These are phyloP conservation scores for Paguma larvata DNA, from an alignment of 2,797 vertebrate species.

Conservation along the genomic window DNA sequence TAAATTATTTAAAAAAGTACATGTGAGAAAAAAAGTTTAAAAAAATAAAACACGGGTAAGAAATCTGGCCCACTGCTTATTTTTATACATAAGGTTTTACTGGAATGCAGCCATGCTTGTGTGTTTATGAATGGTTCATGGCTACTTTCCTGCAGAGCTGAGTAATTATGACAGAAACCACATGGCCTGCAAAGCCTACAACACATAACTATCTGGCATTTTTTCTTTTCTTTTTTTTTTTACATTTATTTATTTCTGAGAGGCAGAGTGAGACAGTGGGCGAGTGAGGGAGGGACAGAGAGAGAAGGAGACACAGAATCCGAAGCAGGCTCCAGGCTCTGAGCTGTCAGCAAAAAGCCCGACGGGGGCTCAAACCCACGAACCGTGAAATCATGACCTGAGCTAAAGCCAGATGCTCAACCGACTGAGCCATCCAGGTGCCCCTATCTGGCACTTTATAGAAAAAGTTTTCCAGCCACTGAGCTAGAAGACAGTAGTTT, in stretches of 20 bases:
- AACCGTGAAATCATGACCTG: too few species aligned
- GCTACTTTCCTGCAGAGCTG: background rate
- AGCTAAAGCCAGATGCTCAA: too few species aligned
- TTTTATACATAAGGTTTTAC: conserved; percentile 3
- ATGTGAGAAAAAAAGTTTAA: too few species aligned
- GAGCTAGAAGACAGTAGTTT: background rate
- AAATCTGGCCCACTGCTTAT: background rate
- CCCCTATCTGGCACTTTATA: background rate
- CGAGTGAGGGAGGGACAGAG: background rate
- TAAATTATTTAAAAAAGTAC: too few species aligned
- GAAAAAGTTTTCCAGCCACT: background rate
- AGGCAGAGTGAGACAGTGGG: too few species aligned
- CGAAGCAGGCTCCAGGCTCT: too few species aligned
- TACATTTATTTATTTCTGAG: too few species aligned
- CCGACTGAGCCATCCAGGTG: too few species aligned
- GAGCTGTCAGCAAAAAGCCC: too few species aligned
- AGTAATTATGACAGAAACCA: conserved; percentile 32
- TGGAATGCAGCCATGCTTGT: background rate
- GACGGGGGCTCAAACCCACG: too few species aligned
- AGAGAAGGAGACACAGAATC: too few species aligned
- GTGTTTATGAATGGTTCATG: background rate
- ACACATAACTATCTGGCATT: background rate
- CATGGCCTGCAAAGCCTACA: background rate
- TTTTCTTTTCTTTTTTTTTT: too few species aligned
- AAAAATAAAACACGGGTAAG: background rate